Evolutionary conservation across 1,140 invertebrate species (phyloP), one percentile per base, ranked within the genome.

Genomic region (Drosophila navojoa): DNA sequence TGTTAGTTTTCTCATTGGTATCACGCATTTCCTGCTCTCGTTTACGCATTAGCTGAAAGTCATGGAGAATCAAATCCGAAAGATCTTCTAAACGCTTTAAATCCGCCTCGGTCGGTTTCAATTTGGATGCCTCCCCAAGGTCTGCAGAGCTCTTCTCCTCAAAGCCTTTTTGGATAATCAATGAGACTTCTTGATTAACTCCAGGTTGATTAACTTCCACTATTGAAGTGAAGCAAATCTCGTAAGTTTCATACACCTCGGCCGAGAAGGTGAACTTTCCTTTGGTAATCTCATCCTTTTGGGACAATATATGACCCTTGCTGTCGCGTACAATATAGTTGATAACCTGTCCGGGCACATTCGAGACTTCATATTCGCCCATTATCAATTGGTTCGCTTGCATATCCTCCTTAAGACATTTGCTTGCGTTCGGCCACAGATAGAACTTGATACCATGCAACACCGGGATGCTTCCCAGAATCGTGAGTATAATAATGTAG

Each of bases 1-100:
- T 96, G 91, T 99, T 99, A 61, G 98, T 99, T 52, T 98, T 98
- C 93, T 99, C 98, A 94, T 99, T 99, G 49, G 99, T 99, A 90
- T 99, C 97, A 92, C 98, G 95, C 98, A 99, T 99, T 93, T 99
- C 96, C 92, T 99, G 97, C 92, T 99, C 98, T 57, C 97, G 94
- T 84, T 97, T 96, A 69, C 98, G 95, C 98, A 99, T 99, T 76
- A 98, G 95, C 7, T 96, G 96, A 94, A 99, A 99, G 92, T 99
- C 99, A 92, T 98, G 95, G 0, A 99, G 98, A 91, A 99, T 99
- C 27, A 97, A 96, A 92, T 99, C 97, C 4, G 98, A 99, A 19
- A 99, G 93, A 94, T 99, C 98, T 94, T 99, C 99, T 71, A 99
- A 92, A 71, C 96, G 95, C 92, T 98, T 98, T 57, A 99, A 93